Evolutionary conservation across 2,113 vertebrate genomes (phyloP), one percentile per base, ranked within the genome.

Genomic region (Perca schrenkii): DNA sequence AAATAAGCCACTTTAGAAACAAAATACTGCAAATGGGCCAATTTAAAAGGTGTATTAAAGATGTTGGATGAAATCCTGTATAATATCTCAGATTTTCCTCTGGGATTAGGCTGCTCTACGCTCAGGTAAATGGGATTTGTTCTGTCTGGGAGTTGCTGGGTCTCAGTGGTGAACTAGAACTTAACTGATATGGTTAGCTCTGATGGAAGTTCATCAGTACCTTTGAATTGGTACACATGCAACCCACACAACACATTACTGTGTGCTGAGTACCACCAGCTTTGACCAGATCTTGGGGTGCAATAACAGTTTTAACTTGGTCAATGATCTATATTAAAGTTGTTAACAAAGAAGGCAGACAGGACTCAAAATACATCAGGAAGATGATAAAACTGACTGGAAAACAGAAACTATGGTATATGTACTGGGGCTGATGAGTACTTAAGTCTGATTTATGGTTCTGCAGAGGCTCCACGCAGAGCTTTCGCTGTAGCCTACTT

Each of bases 1-100:
- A 77, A 77, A 80, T 77, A 70, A 62, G 25, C 21, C 72, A 64
- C 43, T 77, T 73, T 57, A 40, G 80, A 80, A 80, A 74, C 47
- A 83, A 76, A 86, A 72, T 63, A 80, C 66, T 72, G 61, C 12
- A 82, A 85, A 83, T 80, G 76, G 74, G 73, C 16, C 53, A 61
- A 83, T 77, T 80, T 77, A 49, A 73, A 74, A 74, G 61, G 69
- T 71, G 70, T 36, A 53, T 67, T 70, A 74, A 31, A 74, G 22
- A 77, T 34, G 43, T 19, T 54, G 49, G n/a, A 72, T 63, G 31
- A 66, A 62, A 47, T 71, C 21, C 11, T 49, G 2, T 43, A 52
- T 17, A 47, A 63, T 61, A 43, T 70, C 4, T 25, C 56, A 60
- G 21, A 11, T 40, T 43, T 50, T 52, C 56, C 67, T 67, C 53